phyloP scores from a whole-genome alignment of 2,797 vertebrate species.

The Brotula barbata region DNA sequence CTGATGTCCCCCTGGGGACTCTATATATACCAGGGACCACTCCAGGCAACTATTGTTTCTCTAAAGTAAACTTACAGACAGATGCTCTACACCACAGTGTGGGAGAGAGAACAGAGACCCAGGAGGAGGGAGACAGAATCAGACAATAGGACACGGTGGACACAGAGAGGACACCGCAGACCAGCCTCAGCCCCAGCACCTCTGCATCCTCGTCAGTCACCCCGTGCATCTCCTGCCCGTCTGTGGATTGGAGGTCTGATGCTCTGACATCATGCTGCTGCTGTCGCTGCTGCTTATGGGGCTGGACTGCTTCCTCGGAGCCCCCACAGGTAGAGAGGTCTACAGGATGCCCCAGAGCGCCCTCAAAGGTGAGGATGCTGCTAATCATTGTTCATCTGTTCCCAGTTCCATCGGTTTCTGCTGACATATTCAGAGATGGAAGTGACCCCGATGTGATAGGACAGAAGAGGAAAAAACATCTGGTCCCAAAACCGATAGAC shows the following conservation, averaged over 20 bases:
- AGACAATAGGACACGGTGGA: conserved; percentile 48
- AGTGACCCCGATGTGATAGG: not conserved
- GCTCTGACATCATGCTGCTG: conserved; percentile 72
- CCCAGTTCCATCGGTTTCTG: not conserved
- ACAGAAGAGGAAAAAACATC: not conserved
- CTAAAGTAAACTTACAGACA: conserved; percentile 78
- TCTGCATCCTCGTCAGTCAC: conserved; percentile 29
- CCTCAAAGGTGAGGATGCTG: conserved; percentile 81
- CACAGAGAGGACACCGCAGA: conserved; percentile 15
- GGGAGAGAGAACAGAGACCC: conserved; percentile 63
- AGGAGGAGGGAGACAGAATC: conserved; percentile 65
- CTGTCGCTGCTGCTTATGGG: conserved; percentile 64
- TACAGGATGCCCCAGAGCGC: conserved; percentile 85
- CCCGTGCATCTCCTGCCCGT: conserved; percentile 10
- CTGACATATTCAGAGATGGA: too few relatives aligned
- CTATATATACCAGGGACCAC: conserved; percentile 84
- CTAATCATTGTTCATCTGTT: not conserved
- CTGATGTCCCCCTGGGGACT: conserved; percentile 73
- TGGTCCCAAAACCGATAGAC: not conserved
- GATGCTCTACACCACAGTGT: conserved; percentile 73
- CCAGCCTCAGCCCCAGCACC: conserved; percentile 32
- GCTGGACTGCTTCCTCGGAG: conserved; percentile 67
- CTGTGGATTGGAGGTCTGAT: conserved; percentile 61
- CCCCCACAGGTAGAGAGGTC: conserved; percentile 80
- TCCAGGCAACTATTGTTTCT: conserved; percentile 78